Evolutionary conservation across 2,113 vertebrate species (phyloP).

Genomic region (Phalacrocorax aristotelis): DNA sequence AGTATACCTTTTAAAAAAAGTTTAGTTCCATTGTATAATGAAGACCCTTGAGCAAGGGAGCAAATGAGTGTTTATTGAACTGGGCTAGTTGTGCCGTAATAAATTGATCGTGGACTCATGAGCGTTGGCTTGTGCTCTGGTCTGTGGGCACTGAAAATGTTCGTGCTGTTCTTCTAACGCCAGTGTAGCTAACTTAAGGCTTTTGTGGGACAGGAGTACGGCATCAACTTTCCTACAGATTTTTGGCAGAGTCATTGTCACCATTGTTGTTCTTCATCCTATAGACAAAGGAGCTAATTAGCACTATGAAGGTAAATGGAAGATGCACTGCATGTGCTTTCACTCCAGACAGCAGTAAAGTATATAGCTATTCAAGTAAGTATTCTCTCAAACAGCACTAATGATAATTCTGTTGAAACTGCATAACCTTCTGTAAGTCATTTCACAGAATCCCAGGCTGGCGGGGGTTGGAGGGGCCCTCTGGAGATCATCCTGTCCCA

Average conservation of each 20-base stretch:
- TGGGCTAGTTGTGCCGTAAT: not conserved
- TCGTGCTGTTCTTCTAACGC: not conserved
- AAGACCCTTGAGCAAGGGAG: not conserved
- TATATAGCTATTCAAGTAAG: constrained; percentile 86
- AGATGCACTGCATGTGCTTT: constrained; percentile 78
- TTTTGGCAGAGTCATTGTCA: not conserved
- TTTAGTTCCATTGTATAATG: not conserved
- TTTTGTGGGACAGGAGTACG: not conserved
- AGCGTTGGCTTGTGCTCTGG: not conserved
- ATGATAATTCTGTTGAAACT: not conserved
- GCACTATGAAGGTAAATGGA: constrained; percentile 90
- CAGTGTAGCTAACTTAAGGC: not conserved
- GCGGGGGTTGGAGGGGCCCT: no score
- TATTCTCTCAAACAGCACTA: not conserved
- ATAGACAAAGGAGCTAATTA: constrained; percentile 90
- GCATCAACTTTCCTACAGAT: not conserved
- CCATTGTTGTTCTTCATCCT: constrained; percentile 15
- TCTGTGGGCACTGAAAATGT: not conserved
- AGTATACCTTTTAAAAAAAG: not conserved
- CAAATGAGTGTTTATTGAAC: not conserved
- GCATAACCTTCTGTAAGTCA: not conserved
- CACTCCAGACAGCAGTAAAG: constrained; percentile 83
- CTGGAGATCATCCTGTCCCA: no score
- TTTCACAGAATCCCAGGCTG: no score
- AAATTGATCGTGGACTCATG: not conserved